These are phyloP conservation scores for Adelges cooleyi DNA, from an alignment of 1,140 invertebrate species.

Conservation along the genomic window DNA sequence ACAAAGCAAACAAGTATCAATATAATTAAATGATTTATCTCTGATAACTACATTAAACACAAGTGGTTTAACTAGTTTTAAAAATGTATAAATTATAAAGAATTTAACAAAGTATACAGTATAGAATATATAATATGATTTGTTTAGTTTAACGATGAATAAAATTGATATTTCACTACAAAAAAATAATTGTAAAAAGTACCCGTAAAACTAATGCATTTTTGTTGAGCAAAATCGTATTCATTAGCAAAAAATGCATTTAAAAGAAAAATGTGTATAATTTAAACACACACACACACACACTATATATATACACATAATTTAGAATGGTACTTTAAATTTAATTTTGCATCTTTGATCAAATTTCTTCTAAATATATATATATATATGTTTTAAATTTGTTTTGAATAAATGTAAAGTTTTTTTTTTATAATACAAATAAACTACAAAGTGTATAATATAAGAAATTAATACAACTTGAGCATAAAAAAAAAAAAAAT, in stretches of 20 bases:
- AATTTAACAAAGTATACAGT: slow-evolving; percentile 15
- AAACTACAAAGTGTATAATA: too few species aligned
- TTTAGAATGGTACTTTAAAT: too few species aligned
- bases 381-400: neutral
- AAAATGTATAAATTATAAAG: slow-evolving; percentile 19
- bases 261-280: too few species aligned
- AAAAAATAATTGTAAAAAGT: slow-evolving; percentile 2
- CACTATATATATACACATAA: too few species aligned
- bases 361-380: slow-evolving; percentile 22
- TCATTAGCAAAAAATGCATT: neutral
- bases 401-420: neutral
- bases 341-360: slow-evolving; percentile 22
- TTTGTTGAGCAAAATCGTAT: slow-evolving; percentile 20
- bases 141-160: slow-evolving; percentile 1
- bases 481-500: too few species aligned
- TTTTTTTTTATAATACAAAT: slow-evolving; percentile 1
- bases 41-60: too few species aligned
- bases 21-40: too few species aligned
- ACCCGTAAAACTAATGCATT: slow-evolving; percentile 18
- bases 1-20: too few species aligned
- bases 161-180: neutral
- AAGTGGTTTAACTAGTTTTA: too few species aligned
- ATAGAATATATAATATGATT: slow-evolving; percentile 14
- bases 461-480: too few species aligned
- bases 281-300: too few species aligned